phyloP scores from a whole-genome alignment of 2,888 invertebrate genomes.

The Aspidiotus destructor region DNA sequence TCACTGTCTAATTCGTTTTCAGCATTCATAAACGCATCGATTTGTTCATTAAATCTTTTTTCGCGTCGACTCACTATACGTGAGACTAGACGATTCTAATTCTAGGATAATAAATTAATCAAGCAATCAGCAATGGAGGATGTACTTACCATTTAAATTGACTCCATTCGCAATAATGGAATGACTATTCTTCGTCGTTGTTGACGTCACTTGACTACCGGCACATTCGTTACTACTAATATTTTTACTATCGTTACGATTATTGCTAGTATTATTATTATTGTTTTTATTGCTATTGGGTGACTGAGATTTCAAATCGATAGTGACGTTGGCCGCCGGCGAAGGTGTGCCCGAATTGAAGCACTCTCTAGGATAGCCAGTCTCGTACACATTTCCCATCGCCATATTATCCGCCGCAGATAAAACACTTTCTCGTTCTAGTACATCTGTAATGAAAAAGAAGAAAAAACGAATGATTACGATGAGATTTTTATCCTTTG shows the following conservation, averaged over 20 bases:
- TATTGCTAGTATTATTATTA: constrained; percentile 17
- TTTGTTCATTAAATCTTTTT: too few species aligned
- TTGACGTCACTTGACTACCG: constrained; percentile 9
- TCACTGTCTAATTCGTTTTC: too few species aligned
- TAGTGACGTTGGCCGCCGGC: constrained; percentile 25
- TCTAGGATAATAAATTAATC: background rate
- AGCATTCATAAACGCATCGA: too few species aligned
- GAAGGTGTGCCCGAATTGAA: constrained; percentile 41
- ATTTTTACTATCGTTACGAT: constrained; percentile 21
- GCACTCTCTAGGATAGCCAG: constrained; percentile 64
- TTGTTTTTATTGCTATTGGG: constrained; percentile 17
- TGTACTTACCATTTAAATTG: constrained; percentile 23
- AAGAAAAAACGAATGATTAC: background rate
- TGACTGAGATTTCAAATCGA: constrained; percentile 13
- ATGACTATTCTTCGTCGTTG: constrained; percentile 6
- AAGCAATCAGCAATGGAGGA: too few species aligned
- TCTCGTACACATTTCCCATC: constrained; percentile 62
- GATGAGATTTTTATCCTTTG: too few species aligned
- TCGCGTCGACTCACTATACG: too few species aligned
- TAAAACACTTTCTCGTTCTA: constrained; percentile 61
- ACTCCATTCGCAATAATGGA: constrained; percentile 21
- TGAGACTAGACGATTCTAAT: too few species aligned
- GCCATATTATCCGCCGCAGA: constrained; percentile 63
- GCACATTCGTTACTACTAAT: background rate
- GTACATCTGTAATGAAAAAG: constrained; percentile 48